phyloP scores from a whole-genome alignment of 2,888 invertebrate species.

The Perithous albicinctus region DNA sequence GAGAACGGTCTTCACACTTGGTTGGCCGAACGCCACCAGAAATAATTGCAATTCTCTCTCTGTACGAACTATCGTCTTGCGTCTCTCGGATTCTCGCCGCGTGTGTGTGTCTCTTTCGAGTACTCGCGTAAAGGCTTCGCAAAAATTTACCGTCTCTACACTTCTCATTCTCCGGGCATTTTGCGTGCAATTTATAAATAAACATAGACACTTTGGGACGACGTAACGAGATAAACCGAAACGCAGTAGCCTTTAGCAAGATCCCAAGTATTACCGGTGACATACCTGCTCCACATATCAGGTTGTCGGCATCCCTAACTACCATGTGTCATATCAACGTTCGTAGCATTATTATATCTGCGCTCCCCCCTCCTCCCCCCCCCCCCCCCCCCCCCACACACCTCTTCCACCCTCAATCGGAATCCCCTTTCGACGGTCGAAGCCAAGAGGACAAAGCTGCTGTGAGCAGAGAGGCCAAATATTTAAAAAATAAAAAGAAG shows the following conservation, averaged over 20 bases:
- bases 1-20: no score
- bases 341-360: conserved; percentile 72
- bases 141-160: neutral
- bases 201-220: conserved; percentile 37
- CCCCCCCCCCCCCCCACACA: no score
- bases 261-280: conserved; percentile 83
- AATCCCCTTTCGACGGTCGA: conserved; percentile 20
- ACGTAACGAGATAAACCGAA: conserved; percentile 75
- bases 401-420: conserved; percentile 8
- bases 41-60: conserved; percentile 51
- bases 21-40: conserved; percentile 56
- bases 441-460: neutral
- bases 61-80: neutral
- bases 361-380: conserved; percentile 38
- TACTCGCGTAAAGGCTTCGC: neutral
- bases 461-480: neutral
- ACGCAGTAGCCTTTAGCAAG: conserved; percentile 80
- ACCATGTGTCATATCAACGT: conserved; percentile 83
- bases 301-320: conserved; percentile 80
- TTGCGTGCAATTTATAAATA: conserved; percentile 56
- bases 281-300: conserved; percentile 83
- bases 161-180: neutral
- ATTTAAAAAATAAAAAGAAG: conserved; percentile 2
- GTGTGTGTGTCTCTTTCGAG: neutral
- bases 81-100: no score